Evolutionary conservation across 64 coral and sea anemone species (phyloP), one percentile per base, ranked within the genome.

Genomic region (Catalaphyllia jardinei): DNA sequence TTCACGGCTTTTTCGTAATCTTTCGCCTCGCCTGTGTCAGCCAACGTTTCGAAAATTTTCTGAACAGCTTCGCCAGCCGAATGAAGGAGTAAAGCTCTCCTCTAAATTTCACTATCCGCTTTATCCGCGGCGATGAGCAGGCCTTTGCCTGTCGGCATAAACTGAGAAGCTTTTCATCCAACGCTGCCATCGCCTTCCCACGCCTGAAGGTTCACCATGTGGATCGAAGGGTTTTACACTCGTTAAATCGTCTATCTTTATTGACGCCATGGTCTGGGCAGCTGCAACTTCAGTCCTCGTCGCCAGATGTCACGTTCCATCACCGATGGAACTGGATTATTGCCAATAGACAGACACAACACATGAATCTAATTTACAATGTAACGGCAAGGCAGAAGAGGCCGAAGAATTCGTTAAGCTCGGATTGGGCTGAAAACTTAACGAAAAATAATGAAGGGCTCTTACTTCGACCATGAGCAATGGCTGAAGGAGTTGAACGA

Each of bases 1-100:
- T 76, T 42, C 35, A 4, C 73, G 0, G 73, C 73, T 76, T 76
- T 76, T 31, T 35, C 31, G 19, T 76, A 76, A 11, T 54, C 52
- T 54, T 54, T 54, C 8, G 13, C 13, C 52, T 13, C 13, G 52
- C 52, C 52, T 13, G 1, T 79, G 77, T 57, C 77, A 8, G 25
- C 52, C 20, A 25, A 79, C 24, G 50, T 57, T 25, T 79, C 52
- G 77, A 79, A 79, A 4, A 54, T 78, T 78, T 78, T 20, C 22
- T 64, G 1, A 19, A 64, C 62, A 17, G 13, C 16, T 64, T 64
- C 62, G 17, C 22, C 22, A 1, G 76, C 46, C 3, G 2, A 78
- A 10, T 54, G 76, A 52, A 78, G 42, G n/a, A 28, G 50, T 52
- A 79, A 29, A 57, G 51, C 77, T 79, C 77, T 79, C 50, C 77